phyloP scores from a whole-genome alignment of 2,888 invertebrate genomes.

The Tipula vernalis region DNA sequence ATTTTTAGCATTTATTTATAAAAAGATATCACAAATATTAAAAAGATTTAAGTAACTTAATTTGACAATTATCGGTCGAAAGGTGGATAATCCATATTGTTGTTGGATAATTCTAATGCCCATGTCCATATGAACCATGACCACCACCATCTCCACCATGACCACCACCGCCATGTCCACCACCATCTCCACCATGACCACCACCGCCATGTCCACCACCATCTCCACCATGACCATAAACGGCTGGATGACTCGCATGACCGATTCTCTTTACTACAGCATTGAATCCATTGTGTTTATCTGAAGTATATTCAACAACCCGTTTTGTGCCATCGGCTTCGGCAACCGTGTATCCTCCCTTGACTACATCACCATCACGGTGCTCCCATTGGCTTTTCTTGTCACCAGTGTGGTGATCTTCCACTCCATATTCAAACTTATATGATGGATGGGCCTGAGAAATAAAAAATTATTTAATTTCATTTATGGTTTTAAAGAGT shows the following conservation, averaged over 20 bases:
- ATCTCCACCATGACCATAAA: constrained; percentile 13
- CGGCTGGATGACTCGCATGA: constrained; percentile 16
- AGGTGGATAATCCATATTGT: not conserved
- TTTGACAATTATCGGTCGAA: not conserved
- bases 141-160: constrained; percentile 11
- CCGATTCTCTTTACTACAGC: constrained; percentile 28
- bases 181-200: constrained; percentile 9
- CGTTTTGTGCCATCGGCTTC: constrained; percentile 29
- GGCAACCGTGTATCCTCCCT: constrained; percentile 28
- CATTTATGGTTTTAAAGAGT: not conserved
- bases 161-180: not conserved
- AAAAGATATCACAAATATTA: not conserved
- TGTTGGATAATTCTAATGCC: not conserved
- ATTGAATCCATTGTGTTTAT: constrained; percentile 28
- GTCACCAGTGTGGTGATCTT: constrained; percentile 28
- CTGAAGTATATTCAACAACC: constrained; percentile 28
- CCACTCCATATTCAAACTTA: constrained; percentile 27
- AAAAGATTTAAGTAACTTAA: not conserved
- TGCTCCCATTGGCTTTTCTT: constrained; percentile 30
- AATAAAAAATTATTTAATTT: not conserved
- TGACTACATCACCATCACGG: constrained; percentile 33
- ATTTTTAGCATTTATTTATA: not conserved
- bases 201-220: constrained; percentile 6
- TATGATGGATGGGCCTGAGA: constrained; percentile 26
- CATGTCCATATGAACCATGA: constrained; percentile 7